Percentiles rank a stretch among this genome's conserved stretches.
Evolutionary conservation across 2,797 vertebrate genomes (phyloP).

Genomic region (Leucoraja ocellata): DNA sequence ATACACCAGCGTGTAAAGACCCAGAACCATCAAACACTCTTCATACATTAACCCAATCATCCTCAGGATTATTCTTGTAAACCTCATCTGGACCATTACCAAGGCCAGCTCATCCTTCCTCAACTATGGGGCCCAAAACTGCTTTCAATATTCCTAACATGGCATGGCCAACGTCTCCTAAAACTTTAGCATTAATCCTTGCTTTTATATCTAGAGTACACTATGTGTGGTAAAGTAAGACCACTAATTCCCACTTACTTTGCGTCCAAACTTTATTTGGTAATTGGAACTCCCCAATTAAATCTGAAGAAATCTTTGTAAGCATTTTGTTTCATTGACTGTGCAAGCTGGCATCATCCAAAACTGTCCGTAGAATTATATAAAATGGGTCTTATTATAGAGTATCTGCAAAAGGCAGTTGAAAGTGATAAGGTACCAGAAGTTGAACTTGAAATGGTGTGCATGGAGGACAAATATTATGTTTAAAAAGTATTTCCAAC

Average conservation of each 20-base stretch:
- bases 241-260: not conserved
- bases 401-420: not conserved
- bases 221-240: not conserved
- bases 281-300: not conserved
- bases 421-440: not conserved
- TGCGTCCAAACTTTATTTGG: not conserved
- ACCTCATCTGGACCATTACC: too few relatives aligned
- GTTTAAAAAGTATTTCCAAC: not conserved
- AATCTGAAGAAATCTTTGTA: not conserved
- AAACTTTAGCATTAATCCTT: too few relatives aligned
- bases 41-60: too few relatives aligned
- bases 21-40: too few relatives aligned
- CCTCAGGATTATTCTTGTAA: too few relatives aligned
- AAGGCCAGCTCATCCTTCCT: too few relatives aligned
- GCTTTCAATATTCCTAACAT: too few relatives aligned
- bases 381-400: not conserved
- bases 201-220: too few relatives aligned
- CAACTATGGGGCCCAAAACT: too few relatives aligned
- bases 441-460: not conserved
- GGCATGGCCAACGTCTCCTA: too few relatives aligned
- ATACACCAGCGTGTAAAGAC: too few relatives aligned
- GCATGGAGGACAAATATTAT: not conserved
- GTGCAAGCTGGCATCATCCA: not conserved
- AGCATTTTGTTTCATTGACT: too few relatives aligned
- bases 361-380: not conserved